phyloP scores from a whole-genome alignment of 2,113 vertebrate species.

The Delphinapterus leucas region DNA sequence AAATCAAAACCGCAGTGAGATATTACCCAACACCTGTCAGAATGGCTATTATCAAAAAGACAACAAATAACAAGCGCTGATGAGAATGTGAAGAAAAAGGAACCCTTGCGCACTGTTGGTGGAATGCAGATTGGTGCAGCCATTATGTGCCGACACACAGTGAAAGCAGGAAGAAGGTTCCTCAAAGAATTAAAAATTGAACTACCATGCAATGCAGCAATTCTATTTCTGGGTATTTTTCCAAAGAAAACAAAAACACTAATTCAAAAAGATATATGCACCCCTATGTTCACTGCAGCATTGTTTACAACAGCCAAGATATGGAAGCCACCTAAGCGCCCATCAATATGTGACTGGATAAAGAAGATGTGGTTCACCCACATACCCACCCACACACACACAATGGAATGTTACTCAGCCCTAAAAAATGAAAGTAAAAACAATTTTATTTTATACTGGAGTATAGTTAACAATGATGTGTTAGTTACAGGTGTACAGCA shows the following conservation, averaged over 20 bases:
- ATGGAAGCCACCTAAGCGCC: background rate
- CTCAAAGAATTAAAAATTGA: background rate
- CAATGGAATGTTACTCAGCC: background rate
- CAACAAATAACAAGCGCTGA: background rate
- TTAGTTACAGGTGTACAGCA: background rate
- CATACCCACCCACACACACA: rapidly evolving
- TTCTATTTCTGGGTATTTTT: background rate
- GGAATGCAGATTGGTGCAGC: background rate
- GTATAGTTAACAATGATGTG: background rate
- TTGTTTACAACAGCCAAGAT: background rate
- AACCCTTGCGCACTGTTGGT: background rate
- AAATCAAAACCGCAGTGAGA: background rate
- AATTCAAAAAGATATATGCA: background rate
- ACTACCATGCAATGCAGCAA: background rate
- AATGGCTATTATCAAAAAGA: background rate
- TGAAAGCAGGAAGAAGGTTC: background rate
- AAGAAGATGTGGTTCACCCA: background rate
- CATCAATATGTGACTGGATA: background rate
- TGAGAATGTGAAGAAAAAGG: background rate
- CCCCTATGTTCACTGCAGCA: background rate
- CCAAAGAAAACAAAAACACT: background rate
- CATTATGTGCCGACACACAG: rapidly evolving
- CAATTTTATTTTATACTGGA: too few species aligned
- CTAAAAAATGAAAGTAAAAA: background rate
- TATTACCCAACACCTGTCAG: background rate